These are phyloP conservation scores for Seriola aureovittata DNA, from an alignment of 2,113 vertebrate genomes.

Conservation along the genomic window DNA sequence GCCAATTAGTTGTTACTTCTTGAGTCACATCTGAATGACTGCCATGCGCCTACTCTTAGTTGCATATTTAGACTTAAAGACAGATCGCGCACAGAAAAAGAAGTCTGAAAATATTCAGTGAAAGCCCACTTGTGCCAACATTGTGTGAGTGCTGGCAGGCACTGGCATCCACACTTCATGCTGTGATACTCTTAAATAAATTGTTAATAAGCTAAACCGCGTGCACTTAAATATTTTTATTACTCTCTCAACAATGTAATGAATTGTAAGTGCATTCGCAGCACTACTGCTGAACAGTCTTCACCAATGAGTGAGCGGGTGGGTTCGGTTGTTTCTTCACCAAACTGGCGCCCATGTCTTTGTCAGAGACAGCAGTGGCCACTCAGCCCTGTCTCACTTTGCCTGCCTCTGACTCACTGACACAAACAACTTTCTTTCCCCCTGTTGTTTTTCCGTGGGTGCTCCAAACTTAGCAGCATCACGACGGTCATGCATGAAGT, in stretches of 20 bases:
- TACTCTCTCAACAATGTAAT: background rate
- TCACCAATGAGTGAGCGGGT: background rate
- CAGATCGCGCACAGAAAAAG: slow-evolving; percentile 50
- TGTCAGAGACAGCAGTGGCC: slow-evolving; percentile 28
- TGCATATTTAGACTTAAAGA: slow-evolving; percentile 76
- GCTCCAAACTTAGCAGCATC: slow-evolving; percentile 67
- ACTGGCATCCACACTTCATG: slow-evolving; percentile 51
- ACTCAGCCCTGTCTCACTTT: slow-evolving; percentile 16
- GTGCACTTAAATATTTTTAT: background rate
- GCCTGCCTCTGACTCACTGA: slow-evolving; percentile 55
- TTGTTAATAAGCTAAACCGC: slow-evolving; percentile 33
- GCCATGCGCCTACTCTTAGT: slow-evolving; percentile 76
- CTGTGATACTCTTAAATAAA: slow-evolving; percentile 55
- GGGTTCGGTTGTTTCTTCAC: background rate
- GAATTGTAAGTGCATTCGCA: background rate
- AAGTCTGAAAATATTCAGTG: slow-evolving; percentile 47
- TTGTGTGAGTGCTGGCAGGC: slow-evolving; percentile 64
- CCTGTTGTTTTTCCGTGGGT: slow-evolving; percentile 61
- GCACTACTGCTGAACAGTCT: background rate
- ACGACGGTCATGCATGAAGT: slow-evolving; percentile 70
- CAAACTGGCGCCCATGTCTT: slow-evolving; percentile 12
- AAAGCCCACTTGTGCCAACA: slow-evolving; percentile 60
- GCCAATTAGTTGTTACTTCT: slow-evolving; percentile 73
- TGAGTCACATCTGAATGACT: slow-evolving; percentile 77
- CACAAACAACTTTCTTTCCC: slow-evolving; percentile 57